Percentiles rank a stretch among this genome's conserved stretches.
Evolutionary conservation across 2,113 vertebrate genomes (phyloP).

Genomic region (Anoplopoma fimbria): DNA sequence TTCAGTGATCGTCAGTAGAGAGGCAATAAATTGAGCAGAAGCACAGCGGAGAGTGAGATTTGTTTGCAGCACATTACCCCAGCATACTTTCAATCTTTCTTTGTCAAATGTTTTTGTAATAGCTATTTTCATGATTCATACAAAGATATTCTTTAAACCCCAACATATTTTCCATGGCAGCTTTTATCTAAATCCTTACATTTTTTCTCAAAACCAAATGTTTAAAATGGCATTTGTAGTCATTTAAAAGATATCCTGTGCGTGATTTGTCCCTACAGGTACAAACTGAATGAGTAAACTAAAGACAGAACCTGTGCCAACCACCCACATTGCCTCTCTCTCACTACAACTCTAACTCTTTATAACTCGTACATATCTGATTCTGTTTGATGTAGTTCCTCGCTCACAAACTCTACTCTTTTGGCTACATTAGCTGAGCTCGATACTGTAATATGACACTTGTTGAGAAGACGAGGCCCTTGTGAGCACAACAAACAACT

Average conservation of each 20-base stretch:
- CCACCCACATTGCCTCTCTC: too few species aligned
- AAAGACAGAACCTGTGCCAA: background rate
- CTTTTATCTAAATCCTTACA: background rate
- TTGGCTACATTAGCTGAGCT: background rate
- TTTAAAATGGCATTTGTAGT: background rate
- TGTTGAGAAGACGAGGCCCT: background rate
- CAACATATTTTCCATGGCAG: background rate
- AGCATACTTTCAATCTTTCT: slow-evolving; percentile 17
- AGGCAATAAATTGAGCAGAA: slow-evolving; percentile 13
- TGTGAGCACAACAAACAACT: background rate
- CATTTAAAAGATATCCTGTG: background rate
- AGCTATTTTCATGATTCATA: slow-evolving; percentile 10
- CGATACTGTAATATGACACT: background rate
- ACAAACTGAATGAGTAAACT: background rate
- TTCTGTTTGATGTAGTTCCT: background rate
- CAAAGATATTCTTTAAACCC: background rate
- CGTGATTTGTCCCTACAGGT: background rate
- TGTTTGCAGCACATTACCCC: slow-evolving; percentile 24
- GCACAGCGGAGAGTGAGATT: slow-evolving; percentile 27
- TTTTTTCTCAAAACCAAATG: background rate
- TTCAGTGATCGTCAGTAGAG: background rate
- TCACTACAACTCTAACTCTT: background rate
- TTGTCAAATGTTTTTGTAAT: slow-evolving; percentile 6
- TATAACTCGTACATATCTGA: background rate
- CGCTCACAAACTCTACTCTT: background rate